Percentiles rank a stretch among this genome's conserved stretches.
Evolutionary conservation across 2,888 invertebrate species (phyloP).

Genomic region (Trachelus stipa): DNA sequence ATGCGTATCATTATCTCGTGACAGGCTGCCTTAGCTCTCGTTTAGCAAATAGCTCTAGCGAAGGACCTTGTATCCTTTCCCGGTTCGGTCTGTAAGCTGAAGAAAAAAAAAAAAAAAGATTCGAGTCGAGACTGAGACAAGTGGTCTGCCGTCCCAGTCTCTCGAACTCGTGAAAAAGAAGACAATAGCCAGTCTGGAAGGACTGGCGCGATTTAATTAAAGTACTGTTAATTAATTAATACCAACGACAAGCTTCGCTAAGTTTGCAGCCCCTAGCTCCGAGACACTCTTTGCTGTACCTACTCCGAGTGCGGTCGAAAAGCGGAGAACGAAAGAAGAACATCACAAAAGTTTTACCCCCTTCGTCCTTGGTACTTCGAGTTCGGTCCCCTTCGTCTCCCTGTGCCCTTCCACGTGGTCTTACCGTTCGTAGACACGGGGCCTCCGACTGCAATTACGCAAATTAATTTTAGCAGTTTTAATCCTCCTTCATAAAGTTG

Average conservation of each 20-base stretch:
- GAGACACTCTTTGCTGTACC: background rate
- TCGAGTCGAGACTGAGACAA: background rate
- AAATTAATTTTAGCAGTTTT: conserved; percentile 50
- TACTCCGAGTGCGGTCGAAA: background rate
- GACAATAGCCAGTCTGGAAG: background rate
- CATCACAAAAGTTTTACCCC: background rate
- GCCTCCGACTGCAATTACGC: conserved; percentile 46
- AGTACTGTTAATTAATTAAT: conserved; percentile 51
- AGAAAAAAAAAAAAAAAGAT: background rate
- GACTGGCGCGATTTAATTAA: conserved; percentile 46
- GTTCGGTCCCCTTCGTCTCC: background rate
- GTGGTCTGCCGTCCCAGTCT: background rate
- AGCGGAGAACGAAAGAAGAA: background rate
- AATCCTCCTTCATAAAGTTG: conserved; percentile 44
- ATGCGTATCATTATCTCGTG: background rate
- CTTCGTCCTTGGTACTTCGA: background rate
- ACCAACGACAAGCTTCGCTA: conserved; percentile 15
- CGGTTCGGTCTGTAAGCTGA: background rate
- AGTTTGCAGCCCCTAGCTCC: background rate
- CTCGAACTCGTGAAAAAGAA: background rate
- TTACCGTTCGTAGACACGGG: conserved; percentile 21
- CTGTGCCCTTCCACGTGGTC: background rate
- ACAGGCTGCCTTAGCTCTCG: background rate
- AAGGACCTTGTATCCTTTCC: background rate
- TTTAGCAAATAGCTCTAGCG: background rate